Base-by-base conservation (phyloP, 2,797 vertebrate species). In the Eurystomus glaucurus region DNA sequence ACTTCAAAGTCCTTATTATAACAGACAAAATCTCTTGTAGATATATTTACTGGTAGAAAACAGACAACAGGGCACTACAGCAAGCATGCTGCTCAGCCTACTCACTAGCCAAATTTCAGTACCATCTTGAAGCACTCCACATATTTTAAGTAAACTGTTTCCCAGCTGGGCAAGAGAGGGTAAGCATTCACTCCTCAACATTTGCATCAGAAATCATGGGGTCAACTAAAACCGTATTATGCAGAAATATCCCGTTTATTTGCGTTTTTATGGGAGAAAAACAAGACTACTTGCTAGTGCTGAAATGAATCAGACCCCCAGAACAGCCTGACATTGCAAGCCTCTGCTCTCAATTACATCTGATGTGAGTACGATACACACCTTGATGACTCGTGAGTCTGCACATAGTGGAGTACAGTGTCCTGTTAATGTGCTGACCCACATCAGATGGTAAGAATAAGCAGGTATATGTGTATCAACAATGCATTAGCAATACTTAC, bases 401-500 rank as follows among this genome's bases (percentile, higher is more conserved):
- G 55, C 55, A 64, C 3, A 66, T 0, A 79, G 25, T 8, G 7
- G 51, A 68, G 62, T 9, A 28, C 0, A 60, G 33, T 2, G n/a
- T 22, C 31, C 66, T 60, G 28, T 58, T 69, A 45, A 80, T 1
- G 9, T 20, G 9, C 80, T 71, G 55, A 76, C 60, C 29, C 39
- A 74, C 37, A 46, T 35, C 33, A 87, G 70, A 68, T 23, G 25
- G 28, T 46, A 23, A 83, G 16, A 28, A 81, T 0, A 81, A 45
- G 26, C 58, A 88, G 33, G 52, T 54, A 23, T 26, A 15, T 1
- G 33, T 11, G 18, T n/a, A 71, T 29, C 66, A 85, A 23, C 45
- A 75, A 6, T 14, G 26, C 33, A 31, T 65, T 39, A 85, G 39
- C 51, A 74, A 35, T 50, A 15, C 28, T 64, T 64, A 86, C 11